Evolutionary conservation across 2,888 invertebrate species (phyloP), one percentile per base, ranked within the genome.

Genomic region (Oegoconia quadripuncta): DNA sequence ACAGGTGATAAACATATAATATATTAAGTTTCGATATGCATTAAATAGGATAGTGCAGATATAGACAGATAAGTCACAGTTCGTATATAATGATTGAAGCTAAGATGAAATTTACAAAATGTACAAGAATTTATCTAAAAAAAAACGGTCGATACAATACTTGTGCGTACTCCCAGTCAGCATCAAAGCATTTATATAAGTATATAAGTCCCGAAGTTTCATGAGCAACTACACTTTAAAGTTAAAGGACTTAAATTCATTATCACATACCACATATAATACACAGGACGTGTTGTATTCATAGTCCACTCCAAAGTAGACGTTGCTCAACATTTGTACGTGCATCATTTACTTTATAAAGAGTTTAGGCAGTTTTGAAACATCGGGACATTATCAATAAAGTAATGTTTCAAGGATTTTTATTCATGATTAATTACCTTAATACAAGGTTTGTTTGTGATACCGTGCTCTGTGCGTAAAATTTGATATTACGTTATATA

Each of bases 101-200:
- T n/a, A 39, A 39, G 49, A 59, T 30, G 55, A 61, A 64, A 66
- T 77, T 72, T 76, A 75, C 71, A 79, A 47, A 77, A 71, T 75
- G 52, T 78, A 77, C 76, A 79, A 60, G 47, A 51, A 48, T 50
- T 52, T 55, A 55, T 42, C 34, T 36, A 34, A 23, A 50, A 47
- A 39, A 50, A 44, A 50, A 54, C n/a, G n/a, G n/a, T 56, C 52
- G 54, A 61, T 27, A 12, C n/a, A 27, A 27, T 2, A 27, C 8
- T 13, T 27, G 27, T 27, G 27, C 7, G 14, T 2, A 11, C n/a
- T 6, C 14, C 12, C 52, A 62, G n/a, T n/a, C n/a, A n/a, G n/a
- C n/a, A n/a, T n/a, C n/a, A n/a, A n/a, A n/a, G n/a, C n/a, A n/a
- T n/a, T n/a, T n/a, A n/a, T n/a, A n/a, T n/a, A n/a, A n/a, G n/a